Evolutionary conservation across 2,888 invertebrate species (phyloP), one percentile per base, ranked within the genome.

Genomic region (Acleris literana): DNA sequence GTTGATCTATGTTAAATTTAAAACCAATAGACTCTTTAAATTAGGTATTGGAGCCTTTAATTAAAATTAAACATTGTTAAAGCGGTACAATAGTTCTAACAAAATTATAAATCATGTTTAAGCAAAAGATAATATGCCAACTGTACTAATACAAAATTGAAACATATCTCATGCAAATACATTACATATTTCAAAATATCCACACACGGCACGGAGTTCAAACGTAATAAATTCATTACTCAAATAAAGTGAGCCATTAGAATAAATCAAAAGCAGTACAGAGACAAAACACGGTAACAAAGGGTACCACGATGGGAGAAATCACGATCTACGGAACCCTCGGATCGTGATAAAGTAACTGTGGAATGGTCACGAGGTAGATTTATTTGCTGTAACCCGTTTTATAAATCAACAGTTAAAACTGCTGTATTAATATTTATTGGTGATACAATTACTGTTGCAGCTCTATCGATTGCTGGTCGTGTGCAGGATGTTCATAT

Each of bases 351-450:
- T 70, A 69, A 64, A 67, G 39, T 68, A 70, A 69, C 70, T 67
- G 69, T 62, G 58, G 67, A 62, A 64, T 61, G 69, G 69, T 71
- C 71, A 71, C 71, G 71, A 68, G 61, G 53, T 56, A 59, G 68
- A 71, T 71, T 69, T 71, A 71, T 71, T 71, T 69, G 63, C 65
- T 51, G 54, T 61, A 64, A 65, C 64, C 65, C 68, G 57, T 62
- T 68, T 46, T 69, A 69, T 71, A 71, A 71, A 71, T 71, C 71
- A 70, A 68, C 68, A 53, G 63, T 68, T 59, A 63, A 69, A 66
- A 68, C 58, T 65, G 67, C 53, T 67, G 48, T 63, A 52, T 68
- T 68, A 64, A 59, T 64, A 70, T 70, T 70, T 70, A 68, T 69
- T 55, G 63, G 64, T 61, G 64, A 68, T 69, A 67, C 64, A 70